Evolutionary conservation across 1,140 invertebrate species (phyloP).

Genomic region (Meloidogyne floridensis): DNA sequence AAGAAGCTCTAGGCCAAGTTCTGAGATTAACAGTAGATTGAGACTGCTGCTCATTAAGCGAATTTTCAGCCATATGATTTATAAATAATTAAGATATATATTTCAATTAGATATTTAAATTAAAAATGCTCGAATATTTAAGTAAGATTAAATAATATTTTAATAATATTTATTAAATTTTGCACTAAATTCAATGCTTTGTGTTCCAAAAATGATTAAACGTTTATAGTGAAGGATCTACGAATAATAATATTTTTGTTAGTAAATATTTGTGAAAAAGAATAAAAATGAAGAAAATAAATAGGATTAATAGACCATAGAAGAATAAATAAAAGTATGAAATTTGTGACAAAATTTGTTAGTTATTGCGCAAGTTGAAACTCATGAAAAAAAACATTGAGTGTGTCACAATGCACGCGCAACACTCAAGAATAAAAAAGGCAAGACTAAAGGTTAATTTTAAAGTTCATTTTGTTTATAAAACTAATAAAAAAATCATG

Average conservation of each 20-base stretch:
- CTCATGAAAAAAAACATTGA: neutral
- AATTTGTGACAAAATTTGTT: neutral
- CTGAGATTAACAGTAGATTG: neutral
- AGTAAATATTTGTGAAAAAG: neutral
- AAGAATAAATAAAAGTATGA: neutral
- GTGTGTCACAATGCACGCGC: no score
- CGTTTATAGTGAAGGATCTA: neutral
- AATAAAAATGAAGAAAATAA: neutral
- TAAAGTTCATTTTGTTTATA: no score
- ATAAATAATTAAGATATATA: neutral
- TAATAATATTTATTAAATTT: neutral
- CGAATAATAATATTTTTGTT: neutral
- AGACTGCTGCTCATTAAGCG: neutral
- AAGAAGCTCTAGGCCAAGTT: constrained; percentile 25
- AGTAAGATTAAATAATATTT: neutral
- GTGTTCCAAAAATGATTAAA: neutral
- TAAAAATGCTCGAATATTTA: neutral
- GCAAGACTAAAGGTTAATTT: no score
- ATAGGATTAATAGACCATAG: constrained; percentile 1
- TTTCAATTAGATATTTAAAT: neutral
- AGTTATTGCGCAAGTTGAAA: neutral
- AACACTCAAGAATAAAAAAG: no score
- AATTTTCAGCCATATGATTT: neutral
- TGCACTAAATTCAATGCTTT: neutral
- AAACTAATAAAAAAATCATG: no score